phyloP scores from a whole-genome alignment of 2,797 vertebrate genomes.

The Paratrypauchen microcephalus region DNA sequence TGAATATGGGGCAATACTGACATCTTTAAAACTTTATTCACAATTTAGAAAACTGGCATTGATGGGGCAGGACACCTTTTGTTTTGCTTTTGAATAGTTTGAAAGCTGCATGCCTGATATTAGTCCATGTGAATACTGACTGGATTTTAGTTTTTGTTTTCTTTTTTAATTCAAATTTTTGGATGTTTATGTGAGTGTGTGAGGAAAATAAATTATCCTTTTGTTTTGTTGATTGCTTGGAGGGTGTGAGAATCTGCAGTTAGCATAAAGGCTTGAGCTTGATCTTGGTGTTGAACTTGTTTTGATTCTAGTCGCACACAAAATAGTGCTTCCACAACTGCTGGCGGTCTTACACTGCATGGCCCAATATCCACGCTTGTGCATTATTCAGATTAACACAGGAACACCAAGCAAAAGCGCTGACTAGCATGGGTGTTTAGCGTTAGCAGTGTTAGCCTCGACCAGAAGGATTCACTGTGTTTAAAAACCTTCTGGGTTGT shows the following conservation, averaged over 20 bases:
- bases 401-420: slow-evolving; percentile 9
- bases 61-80: slow-evolving; percentile 22
- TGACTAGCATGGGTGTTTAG: slow-evolving; percentile 24
- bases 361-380: slow-evolving; percentile 17
- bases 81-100: slow-evolving; percentile 30
- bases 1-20: no score
- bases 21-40: no score
- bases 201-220: slow-evolving; percentile 1
- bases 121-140: slow-evolving; percentile 45
- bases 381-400: slow-evolving; percentile 2
- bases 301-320: slow-evolving; percentile 27
- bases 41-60: neutral
- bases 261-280: slow-evolving; percentile 24
- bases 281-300: slow-evolving; percentile 26
- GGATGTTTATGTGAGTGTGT: slow-evolving; percentile 10
- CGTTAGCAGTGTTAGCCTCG: slow-evolving; percentile 8
- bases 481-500: slow-evolving; percentile 44
- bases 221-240: slow-evolving; percentile 4
- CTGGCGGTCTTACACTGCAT: slow-evolving; percentile 29
- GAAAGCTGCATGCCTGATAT: slow-evolving; percentile 60
- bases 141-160: slow-evolving; percentile 35
- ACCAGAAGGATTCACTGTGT: slow-evolving; percentile 60
- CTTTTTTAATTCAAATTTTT: slow-evolving; percentile 3
- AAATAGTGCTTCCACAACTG: slow-evolving; percentile 56
- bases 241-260: slow-evolving; percentile 8